Conservation (phyloP, 2,113 vertebrate genomes). For the Chionis minor region DNA sequence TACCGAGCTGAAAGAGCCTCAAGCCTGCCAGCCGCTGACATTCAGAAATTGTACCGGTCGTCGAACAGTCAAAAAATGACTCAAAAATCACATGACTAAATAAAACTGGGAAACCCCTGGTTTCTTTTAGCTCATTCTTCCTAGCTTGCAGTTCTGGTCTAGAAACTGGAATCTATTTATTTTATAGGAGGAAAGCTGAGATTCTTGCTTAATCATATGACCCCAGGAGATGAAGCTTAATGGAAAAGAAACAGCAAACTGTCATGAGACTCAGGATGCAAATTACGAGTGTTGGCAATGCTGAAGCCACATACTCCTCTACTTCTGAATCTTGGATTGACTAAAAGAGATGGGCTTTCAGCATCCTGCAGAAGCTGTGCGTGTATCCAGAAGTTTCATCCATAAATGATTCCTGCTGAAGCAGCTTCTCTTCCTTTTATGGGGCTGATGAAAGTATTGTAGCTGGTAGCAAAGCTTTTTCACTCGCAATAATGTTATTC, state of each 20-base stretch:
- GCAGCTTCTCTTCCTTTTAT: constrained; percentile 46
- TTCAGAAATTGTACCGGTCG: background rate
- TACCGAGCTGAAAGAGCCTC: background rate
- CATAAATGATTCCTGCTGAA: constrained; percentile 49
- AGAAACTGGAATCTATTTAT: constrained; percentile 27
- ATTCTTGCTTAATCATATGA: background rate
- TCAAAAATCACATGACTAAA: background rate
- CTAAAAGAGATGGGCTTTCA: background rate
- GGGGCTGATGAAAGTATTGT: constrained; percentile 49
- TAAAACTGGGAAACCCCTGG: background rate
- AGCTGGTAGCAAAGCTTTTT: constrained; percentile 20
- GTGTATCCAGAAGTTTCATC: background rate
- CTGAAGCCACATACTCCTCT: constrained; percentile 1
- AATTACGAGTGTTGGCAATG: background rate
- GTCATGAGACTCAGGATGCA: background rate
- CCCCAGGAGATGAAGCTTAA: background rate
- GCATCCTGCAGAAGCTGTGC: background rate
- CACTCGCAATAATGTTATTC: background rate
- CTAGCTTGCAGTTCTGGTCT: background rate
- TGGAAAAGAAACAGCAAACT: constrained; percentile 5
- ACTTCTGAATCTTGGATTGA: background rate
- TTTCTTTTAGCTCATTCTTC: background rate
- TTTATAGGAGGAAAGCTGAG: constrained; percentile 1
- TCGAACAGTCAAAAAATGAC: background rate
- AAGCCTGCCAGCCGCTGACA: background rate